phyloP scores from a whole-genome alignment of 1,140 invertebrate species.

The Parasteatoda tepidariorum region DNA sequence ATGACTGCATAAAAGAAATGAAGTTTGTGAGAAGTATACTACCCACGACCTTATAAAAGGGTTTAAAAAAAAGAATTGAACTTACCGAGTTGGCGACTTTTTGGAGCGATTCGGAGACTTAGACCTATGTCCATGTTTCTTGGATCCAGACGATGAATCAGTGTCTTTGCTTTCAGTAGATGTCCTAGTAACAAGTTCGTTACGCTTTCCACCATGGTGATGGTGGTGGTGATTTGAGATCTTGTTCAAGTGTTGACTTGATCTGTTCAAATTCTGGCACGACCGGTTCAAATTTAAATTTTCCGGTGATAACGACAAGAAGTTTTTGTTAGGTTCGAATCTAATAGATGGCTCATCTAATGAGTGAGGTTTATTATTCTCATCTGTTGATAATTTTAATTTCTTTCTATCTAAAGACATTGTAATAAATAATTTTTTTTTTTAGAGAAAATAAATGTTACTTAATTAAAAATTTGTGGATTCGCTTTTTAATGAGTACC shows the following conservation, averaged over 20 bases:
- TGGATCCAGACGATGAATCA: constrained; percentile 43
- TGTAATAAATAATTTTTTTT: neutral
- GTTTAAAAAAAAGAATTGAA: too few relatives aligned
- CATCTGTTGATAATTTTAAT: neutral
- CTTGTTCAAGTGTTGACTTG: constrained; percentile 26
- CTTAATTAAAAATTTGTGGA: neutral
- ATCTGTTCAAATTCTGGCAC: constrained; percentile 36
- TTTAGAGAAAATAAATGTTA: neutral
- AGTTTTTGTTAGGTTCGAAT: constrained; percentile 11
- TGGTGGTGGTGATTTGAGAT: constrained; percentile 37
- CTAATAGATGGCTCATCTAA: neutral
- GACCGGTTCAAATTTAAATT: too few relatives aligned
- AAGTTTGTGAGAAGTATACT: too few relatives aligned
- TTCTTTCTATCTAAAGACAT: constrained; percentile 48
- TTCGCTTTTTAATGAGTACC: neutral
- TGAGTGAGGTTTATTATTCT: neutral
- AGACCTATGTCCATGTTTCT: constrained; percentile 41
- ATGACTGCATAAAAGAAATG: too few relatives aligned
- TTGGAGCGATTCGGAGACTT: neutral
- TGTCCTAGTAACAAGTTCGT: constrained; percentile 21
- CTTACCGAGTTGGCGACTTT: constrained; percentile 19
- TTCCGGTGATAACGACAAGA: constrained; percentile 25
- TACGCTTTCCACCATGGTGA: constrained; percentile 4
- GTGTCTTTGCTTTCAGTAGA: constrained; percentile 50
- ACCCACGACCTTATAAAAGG: too few relatives aligned